Base-by-base conservation (phyloP, 1,140 invertebrate species). In the Globodera rostochiensis region DNA sequence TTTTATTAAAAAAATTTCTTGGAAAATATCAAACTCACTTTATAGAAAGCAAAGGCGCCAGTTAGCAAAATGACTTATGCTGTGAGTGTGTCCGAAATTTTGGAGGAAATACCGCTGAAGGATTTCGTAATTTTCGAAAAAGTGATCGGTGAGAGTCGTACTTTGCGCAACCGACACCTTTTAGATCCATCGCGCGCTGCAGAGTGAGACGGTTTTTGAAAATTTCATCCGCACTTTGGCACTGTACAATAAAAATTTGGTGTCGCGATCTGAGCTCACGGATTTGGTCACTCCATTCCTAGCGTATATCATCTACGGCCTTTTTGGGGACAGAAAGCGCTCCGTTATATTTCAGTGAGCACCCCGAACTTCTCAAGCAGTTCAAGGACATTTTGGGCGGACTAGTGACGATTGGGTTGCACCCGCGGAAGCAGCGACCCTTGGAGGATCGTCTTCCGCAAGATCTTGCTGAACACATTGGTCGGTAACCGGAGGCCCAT, bases 51-150 rank as follows among this genome's bases (percentile, higher is more conserved):
- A 36, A 71, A 71, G 67, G 8, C 21, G 8, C n/a, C n/a, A 9
- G 36, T 86, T 25, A 64, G 60, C 47, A 83, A 82, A 77, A 80
- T 82, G 73, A 69, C 70, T 19, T 60, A 94, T 74, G 95, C 96
- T 87, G 92, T 95, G 47, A 93, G 93, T 7, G 92, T 95, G 74
- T 93, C 95, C 0, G 96, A 98, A 89, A 95, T 95, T 49, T 94
- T 94, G 7, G 96, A 97, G 91, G 94, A 95, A 89, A 96, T 95
- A 69, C 94, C 94, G 7, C 91, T 96, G 0, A 94, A 93, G 84
- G 96, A 98, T 89, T 97, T 94, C 91, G 95, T 94, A 80, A 98
- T 97, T 92, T 98, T 98, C 90, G 96, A 98, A 89, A 95, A 96
- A 90, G 94, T 94, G 19, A 19, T n/a, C 74, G 7, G 15, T 8